Conservation (phyloP, 37 sponge, comb jelly and placozoan species). For the Spongia lamella region DNA sequence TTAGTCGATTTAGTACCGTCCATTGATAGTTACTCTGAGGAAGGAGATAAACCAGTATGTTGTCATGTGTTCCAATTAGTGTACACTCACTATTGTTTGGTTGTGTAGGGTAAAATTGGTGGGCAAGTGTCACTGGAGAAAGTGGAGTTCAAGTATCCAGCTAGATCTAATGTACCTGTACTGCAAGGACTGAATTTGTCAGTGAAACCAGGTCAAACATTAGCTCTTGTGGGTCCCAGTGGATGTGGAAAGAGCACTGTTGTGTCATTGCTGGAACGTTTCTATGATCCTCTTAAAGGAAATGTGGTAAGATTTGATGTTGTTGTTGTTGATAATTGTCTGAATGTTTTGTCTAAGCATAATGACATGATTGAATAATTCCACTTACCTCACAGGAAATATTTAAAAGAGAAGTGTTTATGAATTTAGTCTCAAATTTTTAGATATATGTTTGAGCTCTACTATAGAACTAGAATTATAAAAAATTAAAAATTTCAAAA, state of each 20-base stretch:
- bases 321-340: no score
- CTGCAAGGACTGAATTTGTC: slow-evolving; percentile 44
- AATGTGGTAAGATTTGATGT: slow-evolving; percentile 1
- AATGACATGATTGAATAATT: no score
- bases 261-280: slow-evolving; percentile 70
- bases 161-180: slow-evolving; percentile 57
- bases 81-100: no score
- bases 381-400: no score
- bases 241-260: slow-evolving; percentile 85
- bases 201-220: slow-evolving; percentile 60
- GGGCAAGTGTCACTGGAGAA: slow-evolving; percentile 52
- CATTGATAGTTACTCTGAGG: slow-evolving; percentile 64
- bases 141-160: slow-evolving; percentile 70
- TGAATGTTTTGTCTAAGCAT: no score
- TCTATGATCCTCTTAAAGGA: slow-evolving; percentile 60
- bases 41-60: slow-evolving; percentile 53
- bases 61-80: no score
- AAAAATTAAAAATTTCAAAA: no score
- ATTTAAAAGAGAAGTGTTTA: no score
- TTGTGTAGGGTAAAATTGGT: slow-evolving; percentile 51
- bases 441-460: no score
- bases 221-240: slow-evolving; percentile 80
- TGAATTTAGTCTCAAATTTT: no score
- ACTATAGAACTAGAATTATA: no score
- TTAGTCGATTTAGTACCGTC: slow-evolving; percentile 50